Base-by-base conservation (phyloP, 92 coral and sea anemone genomes). In the Scolanthus callimorphus region DNA sequence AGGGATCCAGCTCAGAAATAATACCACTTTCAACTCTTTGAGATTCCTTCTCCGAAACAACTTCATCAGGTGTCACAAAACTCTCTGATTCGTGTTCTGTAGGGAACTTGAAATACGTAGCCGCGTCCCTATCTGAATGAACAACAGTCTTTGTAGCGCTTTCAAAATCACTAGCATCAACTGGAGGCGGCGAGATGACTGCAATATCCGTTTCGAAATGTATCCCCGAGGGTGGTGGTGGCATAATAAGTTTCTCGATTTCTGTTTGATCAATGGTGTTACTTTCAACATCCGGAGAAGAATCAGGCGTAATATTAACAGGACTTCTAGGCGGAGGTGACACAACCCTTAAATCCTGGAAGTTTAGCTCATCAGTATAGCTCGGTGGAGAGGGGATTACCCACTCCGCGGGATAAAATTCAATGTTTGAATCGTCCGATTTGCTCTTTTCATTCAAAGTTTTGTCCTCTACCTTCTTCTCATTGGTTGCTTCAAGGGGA, bases 171-270 rank as follows among this genome's bases (percentile, higher is more conserved):
- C n/a, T n/a, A n/a, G n/a, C n/a, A n/a, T n/a, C n/a, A n/a, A n/a
- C n/a, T 6, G 43, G 43, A 34, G 43, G 43, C 15, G 43, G 43
- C 6, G 43, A 34, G 15, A 34, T 34, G 9, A 34, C 43, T 34
- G 6, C 15, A 15, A 34, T 34, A 15, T 34, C 43, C 15, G 43
- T 6, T 34, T 34, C 43, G n/a, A n/a, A n/a, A n/a, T n/a, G n/a
- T n/a, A n/a, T n/a, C n/a, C n/a, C 71, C 20, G 72, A 37, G 17
- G 94, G 94, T 49, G 95, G 95, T 3, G 88, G 78, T 11, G 95
- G 95, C 17, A 86, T 57, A 57, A 86, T 71, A 29, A 81, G 41
- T 27, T 62, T 63, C 43, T 69, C 84, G 19, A 78, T 74, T 2
- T 43, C 67, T n/a, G 72, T 29, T 49, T 57, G 51, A 37, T 44